Evolutionary conservation across 2,113 vertebrate species (phyloP), one percentile per base, ranked within the genome.

Genomic region (Chlamydotis undulata): DNA sequence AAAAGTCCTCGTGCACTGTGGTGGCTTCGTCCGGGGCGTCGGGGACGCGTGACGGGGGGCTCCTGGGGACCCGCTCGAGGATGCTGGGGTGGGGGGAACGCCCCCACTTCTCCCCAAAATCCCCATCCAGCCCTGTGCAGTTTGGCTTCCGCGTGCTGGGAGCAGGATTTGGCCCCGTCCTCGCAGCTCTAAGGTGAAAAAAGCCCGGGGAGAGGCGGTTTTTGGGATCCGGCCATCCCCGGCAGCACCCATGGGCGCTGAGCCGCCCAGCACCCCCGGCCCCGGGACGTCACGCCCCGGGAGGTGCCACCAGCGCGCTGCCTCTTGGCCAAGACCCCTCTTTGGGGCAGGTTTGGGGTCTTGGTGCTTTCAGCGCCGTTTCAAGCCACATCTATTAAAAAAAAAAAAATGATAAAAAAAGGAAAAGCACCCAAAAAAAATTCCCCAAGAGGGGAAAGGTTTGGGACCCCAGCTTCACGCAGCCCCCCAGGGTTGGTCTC

Each of bases 1-100:
- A 98, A 97, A 97, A 81, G 87, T 92, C 97, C 95, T 96, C 17
- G 23, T 96, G 97, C 97, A 98, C 96, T 96, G 95, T 89, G 86
- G 14, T 78, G 81, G 76, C 67, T 68, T 90, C 3, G 10, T 87
- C 65, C 7, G 5, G 19, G 37, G 33, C 3, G 1, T 77, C 50
- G 77, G 78, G 74, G 35, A 3, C 2, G 47, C 29, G 45, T 12
- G 18, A 0, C 0, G 8, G 49, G 22, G 67, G 60, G 53, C 3
- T 49, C 25, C 3, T 3, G 21, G 25, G 59, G 29, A 10, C 6
- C 18, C 1, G 52, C 6, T 63, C 7, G 1, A 19, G n/a, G 53
- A 6, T 45, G 47, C 12, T 13, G 9, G 12, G 2, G 4, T 41
- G 41, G 41, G 41, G 41, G 41, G 41, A 41, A 41, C 41, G 12